A percentile compares a stretch with the other conserved stretches of the same genome.
Evolutionary conservation across 2,797 vertebrate species (phyloP).

Genomic region (Sparus aurata): DNA sequence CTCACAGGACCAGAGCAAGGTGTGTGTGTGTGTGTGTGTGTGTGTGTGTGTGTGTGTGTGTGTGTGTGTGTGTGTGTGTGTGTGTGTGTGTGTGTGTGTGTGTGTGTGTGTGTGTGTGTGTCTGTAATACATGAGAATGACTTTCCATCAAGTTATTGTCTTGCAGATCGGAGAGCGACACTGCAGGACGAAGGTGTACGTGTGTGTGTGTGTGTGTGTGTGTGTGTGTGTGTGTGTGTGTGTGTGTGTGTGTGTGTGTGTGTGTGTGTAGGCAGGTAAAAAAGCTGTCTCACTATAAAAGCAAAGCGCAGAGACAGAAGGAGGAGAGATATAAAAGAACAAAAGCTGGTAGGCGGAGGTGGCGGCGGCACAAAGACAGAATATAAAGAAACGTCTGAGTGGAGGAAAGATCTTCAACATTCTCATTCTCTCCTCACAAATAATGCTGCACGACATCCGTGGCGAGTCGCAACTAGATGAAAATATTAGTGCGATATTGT

Average conservation of each 20-base stretch:
- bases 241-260: neutral
- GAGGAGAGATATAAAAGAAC: constrained; percentile 1
- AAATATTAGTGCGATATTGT: constrained; percentile 32
- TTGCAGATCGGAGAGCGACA: neutral
- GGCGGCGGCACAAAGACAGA: neutral
- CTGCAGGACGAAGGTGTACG: neutral
- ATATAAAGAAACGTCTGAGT: neutral
- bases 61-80: no score
- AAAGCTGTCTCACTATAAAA: neutral
- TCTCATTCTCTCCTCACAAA: constrained; percentile 22
- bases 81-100: no score
- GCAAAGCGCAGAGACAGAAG: neutral
- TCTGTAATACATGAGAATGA: constrained; percentile 20
- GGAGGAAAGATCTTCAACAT: constrained; percentile 2
- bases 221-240: neutral
- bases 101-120: no score
- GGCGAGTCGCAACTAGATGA: constrained; percentile 20
- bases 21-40: no score
- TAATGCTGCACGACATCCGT: constrained; percentile 22
- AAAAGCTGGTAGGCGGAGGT: constrained; percentile 5
- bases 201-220: neutral
- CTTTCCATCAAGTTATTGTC: constrained; percentile 26
- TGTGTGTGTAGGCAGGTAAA: neutral
- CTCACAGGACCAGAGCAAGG: constrained; percentile 3
- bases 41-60: no score